Evolutionary conservation across 2,888 invertebrate species (phyloP).

Genomic region (Stegana nigrithorax): DNA sequence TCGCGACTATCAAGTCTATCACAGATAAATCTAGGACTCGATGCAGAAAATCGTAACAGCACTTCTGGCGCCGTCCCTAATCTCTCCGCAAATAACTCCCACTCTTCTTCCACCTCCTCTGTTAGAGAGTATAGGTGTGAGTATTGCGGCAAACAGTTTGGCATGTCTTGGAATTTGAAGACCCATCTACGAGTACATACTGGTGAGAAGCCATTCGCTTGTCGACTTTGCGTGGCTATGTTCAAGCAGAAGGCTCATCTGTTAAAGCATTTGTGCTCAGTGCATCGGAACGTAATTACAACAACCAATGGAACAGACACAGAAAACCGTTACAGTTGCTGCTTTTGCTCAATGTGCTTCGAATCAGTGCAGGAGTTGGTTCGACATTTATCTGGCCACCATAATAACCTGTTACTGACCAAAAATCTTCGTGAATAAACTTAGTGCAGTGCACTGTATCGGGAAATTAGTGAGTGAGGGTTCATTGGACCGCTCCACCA

Average conservation of each 20-base stretch:
- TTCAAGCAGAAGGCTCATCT: constrained; percentile 92
- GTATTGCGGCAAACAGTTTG: constrained; percentile 91
- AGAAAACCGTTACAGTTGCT: constrained; percentile 84
- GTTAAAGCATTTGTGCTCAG: constrained; percentile 88
- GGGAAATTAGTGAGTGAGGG: no score
- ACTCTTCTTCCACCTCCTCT: constrained; percentile 75
- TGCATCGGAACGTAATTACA: constrained; percentile 88
- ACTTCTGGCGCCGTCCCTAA: constrained; percentile 38
- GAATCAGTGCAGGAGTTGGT: constrained; percentile 88
- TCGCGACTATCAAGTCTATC: constrained; percentile 59
- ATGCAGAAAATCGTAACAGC: constrained; percentile 48
- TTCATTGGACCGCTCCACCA: constrained; percentile 12
- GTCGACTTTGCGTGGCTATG: constrained; percentile 89
- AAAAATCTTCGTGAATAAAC: constrained; percentile 83
- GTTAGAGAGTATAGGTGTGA: constrained; percentile 89
- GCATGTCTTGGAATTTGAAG: constrained; percentile 93
- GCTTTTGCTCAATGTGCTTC: constrained; percentile 87
- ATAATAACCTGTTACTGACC: constrained; percentile 87
- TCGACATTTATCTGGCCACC: constrained; percentile 87
- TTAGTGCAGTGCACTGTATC: constrained; percentile 20
- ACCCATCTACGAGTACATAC: constrained; percentile 89
- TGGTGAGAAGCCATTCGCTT: constrained; percentile 90
- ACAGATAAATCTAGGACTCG: constrained; percentile 52
- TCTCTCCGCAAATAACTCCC: constrained; percentile 49
- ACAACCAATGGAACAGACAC: constrained; percentile 76